phyloP scores from a whole-genome alignment of 2,797 vertebrate genomes.

The Periparus ater region DNA sequence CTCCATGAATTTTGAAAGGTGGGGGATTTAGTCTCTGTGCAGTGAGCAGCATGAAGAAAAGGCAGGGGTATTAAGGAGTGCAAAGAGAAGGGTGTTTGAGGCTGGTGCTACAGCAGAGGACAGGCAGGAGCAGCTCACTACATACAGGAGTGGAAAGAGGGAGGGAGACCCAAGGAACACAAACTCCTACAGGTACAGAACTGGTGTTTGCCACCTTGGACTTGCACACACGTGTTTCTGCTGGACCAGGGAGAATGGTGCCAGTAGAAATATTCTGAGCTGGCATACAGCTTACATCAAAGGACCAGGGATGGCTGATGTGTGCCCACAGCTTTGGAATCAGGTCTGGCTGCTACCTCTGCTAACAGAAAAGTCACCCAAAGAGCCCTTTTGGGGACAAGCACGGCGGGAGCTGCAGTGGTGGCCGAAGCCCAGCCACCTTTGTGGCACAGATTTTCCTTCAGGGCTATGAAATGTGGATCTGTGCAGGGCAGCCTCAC shows the following conservation, averaged over 20 bases:
- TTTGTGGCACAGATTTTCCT: neutral
- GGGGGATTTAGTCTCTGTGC: neutral
- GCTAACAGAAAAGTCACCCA: neutral
- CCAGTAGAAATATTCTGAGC: neutral
- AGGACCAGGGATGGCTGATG: neutral
- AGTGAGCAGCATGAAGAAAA: neutral
- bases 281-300: neutral
- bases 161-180: neutral
- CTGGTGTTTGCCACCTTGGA: neutral
- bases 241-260: accelerated
- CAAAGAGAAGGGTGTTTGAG: neutral
- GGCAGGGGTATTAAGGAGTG: neutral
- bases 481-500: accelerated
- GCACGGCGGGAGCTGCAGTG: accelerated
- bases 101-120: neutral
- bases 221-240: accelerated
- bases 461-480: neutral
- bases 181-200: neutral
- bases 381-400: neutral
- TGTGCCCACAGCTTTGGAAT: neutral
- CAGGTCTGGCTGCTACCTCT: neutral
- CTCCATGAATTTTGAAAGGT: conserved; percentile 37
- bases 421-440: accelerated
- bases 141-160: neutral
- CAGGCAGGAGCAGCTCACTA: neutral